Evolutionary conservation across 2,888 invertebrate genomes (phyloP).

Genomic region (Ceramica pisi): DNA sequence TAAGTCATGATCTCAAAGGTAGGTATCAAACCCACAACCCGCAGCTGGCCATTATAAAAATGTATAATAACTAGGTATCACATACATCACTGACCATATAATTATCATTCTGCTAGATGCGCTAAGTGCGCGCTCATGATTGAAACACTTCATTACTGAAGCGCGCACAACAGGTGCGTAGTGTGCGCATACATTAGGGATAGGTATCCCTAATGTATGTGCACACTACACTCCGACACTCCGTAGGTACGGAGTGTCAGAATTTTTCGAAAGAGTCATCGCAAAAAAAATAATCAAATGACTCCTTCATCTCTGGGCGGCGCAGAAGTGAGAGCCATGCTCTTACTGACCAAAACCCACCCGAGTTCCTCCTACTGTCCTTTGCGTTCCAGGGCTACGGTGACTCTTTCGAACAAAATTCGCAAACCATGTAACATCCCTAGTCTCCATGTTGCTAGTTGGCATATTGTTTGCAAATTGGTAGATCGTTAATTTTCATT

Average conservation of each 20-base stretch:
- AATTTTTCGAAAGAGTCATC: too few species aligned
- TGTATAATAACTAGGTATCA: slow-evolving; percentile 45
- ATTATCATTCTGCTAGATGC: slow-evolving; percentile 53
- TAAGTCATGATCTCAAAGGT: too few species aligned
- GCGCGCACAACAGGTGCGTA: slow-evolving; percentile 48
- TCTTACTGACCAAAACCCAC: too few species aligned
- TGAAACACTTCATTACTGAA: slow-evolving; percentile 54
- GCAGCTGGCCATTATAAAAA: slow-evolving; percentile 43
- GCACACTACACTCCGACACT: too few species aligned
- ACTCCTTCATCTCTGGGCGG: too few species aligned
- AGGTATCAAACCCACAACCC: slow-evolving; percentile 10
- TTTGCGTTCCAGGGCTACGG: too few species aligned
- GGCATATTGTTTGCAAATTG: slow-evolving; percentile 58
- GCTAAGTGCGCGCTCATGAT: slow-evolving; percentile 45
- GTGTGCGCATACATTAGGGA: not conserved
- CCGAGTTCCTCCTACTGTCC: too few species aligned
- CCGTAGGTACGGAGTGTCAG: too few species aligned
- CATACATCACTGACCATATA: slow-evolving; percentile 53
- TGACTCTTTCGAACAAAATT: too few species aligned
- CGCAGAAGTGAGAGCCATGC: too few species aligned
- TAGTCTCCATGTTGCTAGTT: slow-evolving; percentile 15
- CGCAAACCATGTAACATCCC: not conserved
- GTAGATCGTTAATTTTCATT: slow-evolving; percentile 43
- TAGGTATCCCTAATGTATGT: too few species aligned
- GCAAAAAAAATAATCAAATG: too few species aligned